Evolutionary conservation across 2,113 vertebrate genomes (phyloP), one percentile per base, ranked within the genome.

Genomic region (Brachyistius frenatus): DNA sequence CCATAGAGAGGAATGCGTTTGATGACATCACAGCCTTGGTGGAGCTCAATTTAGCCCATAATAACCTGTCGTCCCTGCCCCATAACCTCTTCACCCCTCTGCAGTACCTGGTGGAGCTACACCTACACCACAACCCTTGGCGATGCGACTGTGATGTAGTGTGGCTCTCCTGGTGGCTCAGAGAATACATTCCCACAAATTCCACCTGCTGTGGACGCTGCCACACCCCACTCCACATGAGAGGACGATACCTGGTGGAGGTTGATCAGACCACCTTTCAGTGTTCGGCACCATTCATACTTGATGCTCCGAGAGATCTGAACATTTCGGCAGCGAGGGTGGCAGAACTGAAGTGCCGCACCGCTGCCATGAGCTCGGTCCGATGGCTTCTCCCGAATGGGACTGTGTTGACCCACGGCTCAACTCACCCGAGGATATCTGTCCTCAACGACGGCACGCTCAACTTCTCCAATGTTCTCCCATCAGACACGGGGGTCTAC

Each of bases 121-220:
- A 99, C 87, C 92, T 99, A 73, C 98, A 99, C 93, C 98, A 99
- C 93, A 99, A 99, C 91, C 98, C 98, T 6, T 99, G 98, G 98
- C 95, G 94, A 80, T 99, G 98, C 77, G 97, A 99, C 90, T 99
- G 98, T 86, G 97, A 99, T 91, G 96, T 98, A 52, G 95, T 99
- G 80, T 99, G 98, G 98, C 94, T 99, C 16, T 95, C 97, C 5
- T 97, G 96, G 96, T 99, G 98, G 98, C 93, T 99, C 44, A 92
- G 97, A 84, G 98, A 99, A 90, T 97, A 97, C 89, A 98, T 99
- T 88, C 98, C 98, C 88, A 98, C 97, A 86, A 99, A 99, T 84
- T 99, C 97, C 44, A 98, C 97, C 47, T 99, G 98, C 93, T 99
- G 98, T 70, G 98, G 98, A 65, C 97, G 97, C 86, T 99, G 98